phyloP scores from a whole-genome alignment of 2,797 vertebrate species.

The Onychomys arenicola region DNA sequence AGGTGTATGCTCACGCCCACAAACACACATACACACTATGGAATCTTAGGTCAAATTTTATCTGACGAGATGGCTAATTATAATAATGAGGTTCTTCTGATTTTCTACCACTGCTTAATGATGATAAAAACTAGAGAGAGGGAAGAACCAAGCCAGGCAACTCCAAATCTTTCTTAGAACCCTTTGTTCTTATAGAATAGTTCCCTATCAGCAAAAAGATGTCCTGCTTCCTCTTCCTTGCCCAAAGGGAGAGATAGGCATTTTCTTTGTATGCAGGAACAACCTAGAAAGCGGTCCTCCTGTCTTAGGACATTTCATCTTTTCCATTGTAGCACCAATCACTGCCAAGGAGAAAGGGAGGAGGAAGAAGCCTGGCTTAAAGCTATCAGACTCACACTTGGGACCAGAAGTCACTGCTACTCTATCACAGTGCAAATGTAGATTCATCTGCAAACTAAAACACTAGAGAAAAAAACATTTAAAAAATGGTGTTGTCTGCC shows the following conservation, averaged over 20 bases:
- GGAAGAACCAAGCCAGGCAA: not conserved
- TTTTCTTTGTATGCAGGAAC: not conserved
- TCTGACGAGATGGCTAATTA: not conserved
- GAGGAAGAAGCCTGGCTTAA: not conserved
- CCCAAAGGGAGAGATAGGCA: not conserved
- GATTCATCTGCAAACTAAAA: not conserved
- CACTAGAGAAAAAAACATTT: not conserved
- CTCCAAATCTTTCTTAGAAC: not conserved
- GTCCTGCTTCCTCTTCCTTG: not conserved
- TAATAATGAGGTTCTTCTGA: conserved; percentile 26
- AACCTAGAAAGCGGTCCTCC: not conserved
- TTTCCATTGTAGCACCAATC: not conserved
- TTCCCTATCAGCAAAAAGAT: not conserved
- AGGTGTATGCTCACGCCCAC: no score
- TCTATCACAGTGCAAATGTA: not conserved
- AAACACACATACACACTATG: not conserved
- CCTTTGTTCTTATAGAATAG: not conserved
- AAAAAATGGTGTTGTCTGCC: not conserved
- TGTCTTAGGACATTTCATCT: not conserved
- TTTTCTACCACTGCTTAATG: not conserved
- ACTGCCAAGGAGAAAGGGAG: not conserved
- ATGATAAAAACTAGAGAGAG: not conserved
- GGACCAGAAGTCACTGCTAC: not conserved
- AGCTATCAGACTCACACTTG: not conserved
- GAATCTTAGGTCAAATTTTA: not conserved